Evolutionary conservation across 92 coral and sea anemone genomes (phyloP).

Genomic region (Nematostella vectensis): DNA sequence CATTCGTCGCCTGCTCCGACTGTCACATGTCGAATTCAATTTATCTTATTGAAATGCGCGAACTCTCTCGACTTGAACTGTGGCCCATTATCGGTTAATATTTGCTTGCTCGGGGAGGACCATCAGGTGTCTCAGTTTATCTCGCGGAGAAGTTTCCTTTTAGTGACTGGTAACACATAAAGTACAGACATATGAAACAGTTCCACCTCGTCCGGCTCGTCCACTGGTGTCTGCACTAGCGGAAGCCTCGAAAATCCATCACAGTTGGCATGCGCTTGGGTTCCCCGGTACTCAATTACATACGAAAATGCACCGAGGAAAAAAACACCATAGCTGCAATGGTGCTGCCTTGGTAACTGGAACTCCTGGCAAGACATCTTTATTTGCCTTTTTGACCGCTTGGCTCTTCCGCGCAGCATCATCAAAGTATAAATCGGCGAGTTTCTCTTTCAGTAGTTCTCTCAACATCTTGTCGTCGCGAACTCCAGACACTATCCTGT

Average conservation of each 20-base stretch:
- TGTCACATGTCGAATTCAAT: slow-evolving; percentile 29
- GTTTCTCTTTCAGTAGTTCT: no score
- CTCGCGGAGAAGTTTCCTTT: slow-evolving; percentile 25
- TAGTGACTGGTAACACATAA: slow-evolving; percentile 28
- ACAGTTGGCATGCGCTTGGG: slow-evolving; percentile 37
- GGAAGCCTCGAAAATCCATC: slow-evolving; percentile 30
- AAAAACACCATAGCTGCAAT: slow-evolving; percentile 11
- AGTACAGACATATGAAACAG: slow-evolving; percentile 7
- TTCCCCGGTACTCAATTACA: slow-evolving; percentile 16
- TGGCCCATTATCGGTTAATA: slow-evolving; percentile 23
- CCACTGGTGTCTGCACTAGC: slow-evolving; percentile 9
- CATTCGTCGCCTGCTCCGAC: slow-evolving; percentile 40
- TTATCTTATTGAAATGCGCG: slow-evolving; percentile 10
- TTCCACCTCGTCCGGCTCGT: slow-evolving; percentile 22
- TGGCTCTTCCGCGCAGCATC: no score
- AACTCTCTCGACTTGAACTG: no score
- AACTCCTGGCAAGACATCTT: no score
- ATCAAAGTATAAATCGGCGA: no score
- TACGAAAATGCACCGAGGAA: slow-evolving; percentile 20
- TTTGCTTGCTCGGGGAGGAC: slow-evolving; percentile 32
- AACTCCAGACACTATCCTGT: no score
- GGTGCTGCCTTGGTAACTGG: slow-evolving; percentile 11
- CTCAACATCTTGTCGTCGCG: no score
- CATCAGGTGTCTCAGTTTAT: slow-evolving; percentile 39
- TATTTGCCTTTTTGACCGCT: no score